Conservation (phyloP, 2,113 vertebrate genomes). For the Halichoerus grypus region DNA sequence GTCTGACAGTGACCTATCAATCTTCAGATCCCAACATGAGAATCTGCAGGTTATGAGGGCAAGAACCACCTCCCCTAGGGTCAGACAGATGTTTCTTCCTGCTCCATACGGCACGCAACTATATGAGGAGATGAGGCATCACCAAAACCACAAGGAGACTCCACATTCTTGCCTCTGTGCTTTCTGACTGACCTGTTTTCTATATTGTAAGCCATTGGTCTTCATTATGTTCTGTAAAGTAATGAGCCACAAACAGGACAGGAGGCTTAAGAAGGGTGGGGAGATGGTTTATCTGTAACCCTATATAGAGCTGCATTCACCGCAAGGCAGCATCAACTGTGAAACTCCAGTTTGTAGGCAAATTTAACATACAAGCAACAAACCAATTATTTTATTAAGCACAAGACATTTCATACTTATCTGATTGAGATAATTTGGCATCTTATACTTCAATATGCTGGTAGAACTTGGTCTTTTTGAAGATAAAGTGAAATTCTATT, state of each 20-base stretch:
- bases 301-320: neutral
- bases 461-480: neutral
- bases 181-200: neutral
- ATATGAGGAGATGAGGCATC: neutral
- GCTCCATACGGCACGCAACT: accelerated
- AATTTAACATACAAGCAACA: constrained; percentile 41
- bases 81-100: neutral
- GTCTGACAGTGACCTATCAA: neutral
- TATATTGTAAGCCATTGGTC: neutral
- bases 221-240: constrained; percentile 23
- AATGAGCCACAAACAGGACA: neutral
- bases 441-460: neutral
- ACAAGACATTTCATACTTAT: neutral
- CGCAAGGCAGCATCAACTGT: neutral
- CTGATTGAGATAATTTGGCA: constrained; percentile 31
- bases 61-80: neutral
- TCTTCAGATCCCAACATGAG: neutral
- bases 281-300: neutral
- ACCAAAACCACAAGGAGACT: neutral
- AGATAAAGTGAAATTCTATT: constrained; percentile 44
- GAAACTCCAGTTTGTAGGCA: neutral
- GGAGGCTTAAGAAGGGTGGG: neutral
- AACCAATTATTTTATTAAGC: constrained; percentile 35
- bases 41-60: neutral
- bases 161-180: neutral